phyloP scores from a whole-genome alignment of 2,888 invertebrate genomes.

The Yponomeuta sedellus region DNA sequence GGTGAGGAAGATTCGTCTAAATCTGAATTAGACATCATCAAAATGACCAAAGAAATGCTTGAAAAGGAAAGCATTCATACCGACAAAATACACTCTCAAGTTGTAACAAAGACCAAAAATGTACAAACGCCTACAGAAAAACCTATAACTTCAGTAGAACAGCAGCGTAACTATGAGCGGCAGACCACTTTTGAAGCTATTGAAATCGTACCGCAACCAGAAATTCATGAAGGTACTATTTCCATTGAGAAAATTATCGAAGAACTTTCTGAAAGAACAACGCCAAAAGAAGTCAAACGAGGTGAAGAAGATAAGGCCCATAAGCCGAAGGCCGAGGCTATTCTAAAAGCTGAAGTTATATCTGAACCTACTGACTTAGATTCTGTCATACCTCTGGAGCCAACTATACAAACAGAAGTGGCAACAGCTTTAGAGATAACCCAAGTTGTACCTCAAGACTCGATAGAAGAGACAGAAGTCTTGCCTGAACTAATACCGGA shows the following conservation, averaged over 20 bases:
- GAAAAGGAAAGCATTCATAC: conserved; percentile 31
- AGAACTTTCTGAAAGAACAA: background rate
- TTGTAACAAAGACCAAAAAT: background rate
- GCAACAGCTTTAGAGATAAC: conserved; percentile 12
- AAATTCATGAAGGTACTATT: background rate
- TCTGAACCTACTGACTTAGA: conserved; percentile 3
- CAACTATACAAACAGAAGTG: conserved; percentile 1
- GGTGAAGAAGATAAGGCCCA: background rate
- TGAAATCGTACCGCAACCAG: background rate
- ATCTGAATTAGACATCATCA: conserved; percentile 25
- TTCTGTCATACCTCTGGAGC: conserved; percentile 6
- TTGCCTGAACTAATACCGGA: conserved; percentile 14
- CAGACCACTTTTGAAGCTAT: background rate
- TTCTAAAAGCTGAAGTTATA: background rate
- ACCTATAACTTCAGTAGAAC: background rate
- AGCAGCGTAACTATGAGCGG: background rate
- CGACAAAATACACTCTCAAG: conserved; percentile 2
- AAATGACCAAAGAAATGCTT: conserved; percentile 32
- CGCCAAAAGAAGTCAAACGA: background rate
- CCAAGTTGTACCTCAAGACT: conserved; percentile 2
- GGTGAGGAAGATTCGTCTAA: conserved; percentile 18
- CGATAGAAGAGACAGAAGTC: background rate
- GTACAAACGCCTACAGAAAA: background rate
- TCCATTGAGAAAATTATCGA: background rate
- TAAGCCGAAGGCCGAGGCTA: background rate